Percentiles rank a stretch among this genome's conserved stretches.
These are phyloP conservation scores for Agriotes lineatus DNA, from an alignment of 2,888 invertebrate genomes.

Conservation along the genomic window DNA sequence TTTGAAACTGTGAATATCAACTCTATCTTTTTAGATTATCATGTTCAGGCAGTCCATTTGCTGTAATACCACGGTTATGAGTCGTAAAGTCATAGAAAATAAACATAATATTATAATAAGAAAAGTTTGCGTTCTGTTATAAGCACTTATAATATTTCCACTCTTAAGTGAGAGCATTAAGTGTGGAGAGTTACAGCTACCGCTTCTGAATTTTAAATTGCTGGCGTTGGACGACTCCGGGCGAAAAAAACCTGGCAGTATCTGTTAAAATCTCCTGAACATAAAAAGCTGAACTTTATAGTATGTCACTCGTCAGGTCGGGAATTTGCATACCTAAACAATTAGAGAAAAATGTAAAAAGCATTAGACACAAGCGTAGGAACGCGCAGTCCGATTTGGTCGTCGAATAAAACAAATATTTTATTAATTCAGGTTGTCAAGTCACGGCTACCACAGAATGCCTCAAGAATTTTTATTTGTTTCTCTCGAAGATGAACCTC, in stretches of 20 bases:
- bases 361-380: constrained; percentile 20
- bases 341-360: constrained; percentile 27
- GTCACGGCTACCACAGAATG: constrained; percentile 31
- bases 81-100: too few species aligned
- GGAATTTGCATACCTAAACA: constrained; percentile 27
- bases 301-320: constrained; percentile 20
- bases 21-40: too few species aligned
- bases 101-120: neutral
- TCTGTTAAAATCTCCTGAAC: neutral
- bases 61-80: too few species aligned
- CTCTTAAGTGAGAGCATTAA: neutral
- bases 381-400: constrained; percentile 18
- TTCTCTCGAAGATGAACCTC: constrained; percentile 25
- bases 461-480: constrained; percentile 34
- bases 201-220: constrained; percentile 3
- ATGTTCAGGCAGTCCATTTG: too few species aligned
- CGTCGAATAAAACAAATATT: constrained; percentile 32
- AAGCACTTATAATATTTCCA: neutral
- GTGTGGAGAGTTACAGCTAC: constrained; percentile 14
- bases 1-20: too few species aligned
- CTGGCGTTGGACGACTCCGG: too few species aligned
- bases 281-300: constrained; percentile 20
- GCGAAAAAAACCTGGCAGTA: neutral
- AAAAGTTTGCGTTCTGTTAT: neutral
- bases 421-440: constrained; percentile 33